These are phyloP conservation scores for Mobula birostris DNA, from an alignment of 2,113 vertebrate genomes.

Conservation along the genomic window DNA sequence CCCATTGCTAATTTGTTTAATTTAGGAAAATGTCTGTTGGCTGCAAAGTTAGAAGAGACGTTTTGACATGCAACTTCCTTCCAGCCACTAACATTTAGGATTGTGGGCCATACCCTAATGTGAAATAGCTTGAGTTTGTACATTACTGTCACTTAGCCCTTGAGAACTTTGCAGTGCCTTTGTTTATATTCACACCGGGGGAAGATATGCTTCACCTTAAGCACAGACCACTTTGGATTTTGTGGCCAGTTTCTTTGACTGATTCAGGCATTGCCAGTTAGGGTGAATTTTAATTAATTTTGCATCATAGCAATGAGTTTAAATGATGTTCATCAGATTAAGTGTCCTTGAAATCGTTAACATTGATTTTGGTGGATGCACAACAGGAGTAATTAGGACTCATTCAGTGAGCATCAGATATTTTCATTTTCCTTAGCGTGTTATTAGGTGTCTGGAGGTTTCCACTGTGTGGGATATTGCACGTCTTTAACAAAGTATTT, in stretches of 20 bases:
- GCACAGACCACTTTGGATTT: background rate
- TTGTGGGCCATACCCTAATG: background rate
- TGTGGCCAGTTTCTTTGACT: background rate
- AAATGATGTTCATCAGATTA: conserved; percentile 22
- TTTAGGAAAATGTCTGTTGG: background rate
- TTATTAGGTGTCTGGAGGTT: background rate
- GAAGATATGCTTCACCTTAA: background rate
- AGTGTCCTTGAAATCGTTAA: background rate
- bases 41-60: conserved; percentile 22
- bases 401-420: background rate
- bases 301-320: background rate
- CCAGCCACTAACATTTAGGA: conserved; percentile 15
- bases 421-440: too few relatives aligned
- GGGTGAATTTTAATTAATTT: conserved; percentile 26
- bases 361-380: conserved; percentile 4
- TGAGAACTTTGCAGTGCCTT: background rate
- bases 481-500: background rate
- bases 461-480: background rate
- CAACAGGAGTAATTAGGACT: background rate
- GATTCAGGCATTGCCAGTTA: background rate
- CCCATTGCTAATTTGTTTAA: background rate
- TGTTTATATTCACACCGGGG: background rate
- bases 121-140: conserved; percentile 4
- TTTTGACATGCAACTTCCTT: background rate
- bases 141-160: background rate